A percentile compares a stretch with the other conserved stretches of the same genome.
These are phyloP conservation scores for Gymnothorax javanicus DNA, from an alignment of 2,797 vertebrate species.

Conservation along the genomic window DNA sequence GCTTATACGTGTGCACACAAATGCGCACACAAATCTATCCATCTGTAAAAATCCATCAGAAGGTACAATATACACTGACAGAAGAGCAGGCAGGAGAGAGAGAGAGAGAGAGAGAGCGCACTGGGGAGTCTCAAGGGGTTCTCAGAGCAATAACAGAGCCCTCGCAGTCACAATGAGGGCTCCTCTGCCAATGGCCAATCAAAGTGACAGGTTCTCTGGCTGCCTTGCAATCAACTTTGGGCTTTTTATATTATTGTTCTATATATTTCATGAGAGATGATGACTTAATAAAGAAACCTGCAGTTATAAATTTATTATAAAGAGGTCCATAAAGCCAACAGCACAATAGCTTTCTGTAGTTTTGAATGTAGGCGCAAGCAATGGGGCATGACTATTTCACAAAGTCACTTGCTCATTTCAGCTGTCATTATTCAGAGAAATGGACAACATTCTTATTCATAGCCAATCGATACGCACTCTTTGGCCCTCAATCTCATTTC, in stretches of 20 bases:
- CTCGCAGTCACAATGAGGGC: constrained; percentile 39
- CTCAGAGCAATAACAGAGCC: constrained; percentile 61
- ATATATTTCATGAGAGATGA: constrained; percentile 44
- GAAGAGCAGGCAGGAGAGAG: not conserved
- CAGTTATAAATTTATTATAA: constrained; percentile 43
- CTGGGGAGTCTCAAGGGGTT: constrained; percentile 71
- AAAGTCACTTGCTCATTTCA: constrained; percentile 19
- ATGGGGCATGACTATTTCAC: constrained; percentile 19
- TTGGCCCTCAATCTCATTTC: constrained; percentile 1
- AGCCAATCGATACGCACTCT: constrained; percentile 25
- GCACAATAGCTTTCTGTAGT: constrained; percentile 36
- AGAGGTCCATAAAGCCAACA: constrained; percentile 28
- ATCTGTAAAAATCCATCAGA: too few species aligned
- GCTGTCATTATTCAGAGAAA: not conserved
- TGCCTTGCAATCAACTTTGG: constrained; percentile 32
- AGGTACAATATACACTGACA: too few species aligned
- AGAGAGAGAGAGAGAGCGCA: constrained; percentile 60
- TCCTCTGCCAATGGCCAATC: constrained; percentile 40
- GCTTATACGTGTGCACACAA: too few species aligned
- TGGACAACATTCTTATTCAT: constrained; percentile 20
- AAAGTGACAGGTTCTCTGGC: constrained; percentile 54
- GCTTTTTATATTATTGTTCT: constrained; percentile 33
- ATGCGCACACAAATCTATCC: too few species aligned
- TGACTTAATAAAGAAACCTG: constrained; percentile 40
- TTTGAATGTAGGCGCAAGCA: constrained; percentile 14